These are phyloP conservation scores for Gephyroberyx darwinii DNA, from an alignment of 2,797 vertebrate genomes.

Conservation along the genomic window DNA sequence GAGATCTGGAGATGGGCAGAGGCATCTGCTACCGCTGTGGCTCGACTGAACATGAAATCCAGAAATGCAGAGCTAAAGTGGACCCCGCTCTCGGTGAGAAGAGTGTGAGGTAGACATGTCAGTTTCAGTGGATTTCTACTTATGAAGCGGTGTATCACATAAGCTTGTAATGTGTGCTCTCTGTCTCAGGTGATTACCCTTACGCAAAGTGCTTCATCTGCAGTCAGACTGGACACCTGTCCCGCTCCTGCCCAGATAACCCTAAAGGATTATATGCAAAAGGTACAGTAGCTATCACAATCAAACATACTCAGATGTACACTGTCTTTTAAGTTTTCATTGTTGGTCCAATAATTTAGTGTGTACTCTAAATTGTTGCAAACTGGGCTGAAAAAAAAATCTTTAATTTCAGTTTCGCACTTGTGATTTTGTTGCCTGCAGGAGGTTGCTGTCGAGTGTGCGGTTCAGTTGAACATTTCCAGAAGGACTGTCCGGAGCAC, in stretches of 20 bases:
- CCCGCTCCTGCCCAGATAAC: conserved; percentile 92
- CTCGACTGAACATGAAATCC: conserved; percentile 94
- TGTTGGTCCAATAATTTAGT: background rate
- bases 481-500: conserved; percentile 92
- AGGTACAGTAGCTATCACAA: conserved; percentile 76
- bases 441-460: conserved; percentile 92
- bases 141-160: no score
- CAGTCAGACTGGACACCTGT: conserved; percentile 91
- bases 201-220: conserved; percentile 98
- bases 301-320: background rate
- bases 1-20: conserved; percentile 89
- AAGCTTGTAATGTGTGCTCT: background rate
- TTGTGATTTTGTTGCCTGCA: conserved; percentile 56
- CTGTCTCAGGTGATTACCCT: conserved; percentile 88
- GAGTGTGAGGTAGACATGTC: no score
- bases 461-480: conserved; percentile 95
- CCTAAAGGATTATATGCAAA: conserved; percentile 93
- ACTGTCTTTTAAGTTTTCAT: no score
- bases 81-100: conserved; percentile 90
- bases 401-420: background rate
- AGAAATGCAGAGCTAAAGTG: conserved; percentile 89
- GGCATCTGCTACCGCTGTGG: conserved; percentile 96
- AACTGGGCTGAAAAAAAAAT: background rate
- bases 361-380: no score
- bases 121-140: no score